A percentile compares a stretch with the other conserved stretches of the same genome.
These are phyloP conservation scores for Rhizomys pruinosus DNA, from an alignment of 2,113 vertebrate species.

Conservation along the genomic window DNA sequence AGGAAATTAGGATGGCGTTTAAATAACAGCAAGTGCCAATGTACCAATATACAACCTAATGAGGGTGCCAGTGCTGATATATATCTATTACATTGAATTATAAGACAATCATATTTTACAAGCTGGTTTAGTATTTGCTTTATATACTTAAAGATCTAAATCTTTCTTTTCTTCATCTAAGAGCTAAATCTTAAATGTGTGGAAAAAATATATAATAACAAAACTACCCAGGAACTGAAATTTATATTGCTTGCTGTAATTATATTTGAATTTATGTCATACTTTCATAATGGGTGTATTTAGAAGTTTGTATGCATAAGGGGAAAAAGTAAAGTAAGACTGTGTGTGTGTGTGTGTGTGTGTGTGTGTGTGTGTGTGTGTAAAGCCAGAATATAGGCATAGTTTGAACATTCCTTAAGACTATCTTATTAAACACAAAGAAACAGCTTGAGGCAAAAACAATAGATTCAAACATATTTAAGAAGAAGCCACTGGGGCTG, in stretches of 20 bases:
- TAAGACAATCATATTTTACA: constrained; percentile 19
- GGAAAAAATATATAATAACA: constrained; percentile 9
- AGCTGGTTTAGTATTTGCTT: constrained; percentile 37
- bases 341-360: no score
- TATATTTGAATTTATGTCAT: background rate
- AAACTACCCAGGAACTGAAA: background rate
- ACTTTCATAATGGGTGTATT: background rate
- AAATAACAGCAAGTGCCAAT: constrained; percentile 70
- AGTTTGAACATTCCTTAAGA: background rate
- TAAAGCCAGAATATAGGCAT: background rate
- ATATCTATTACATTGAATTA: constrained; percentile 36
- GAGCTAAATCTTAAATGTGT: background rate
- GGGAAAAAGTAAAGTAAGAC: background rate
- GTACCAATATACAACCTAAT: constrained; percentile 52
- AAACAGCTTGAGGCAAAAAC: background rate
- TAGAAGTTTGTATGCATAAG: background rate
- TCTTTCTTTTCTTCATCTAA: constrained; percentile 39
- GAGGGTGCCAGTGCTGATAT: constrained; percentile 37
- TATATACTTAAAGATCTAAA: constrained; percentile 20
- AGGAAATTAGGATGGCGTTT: constrained; percentile 70
- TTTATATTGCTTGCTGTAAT: background rate
- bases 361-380: no score
- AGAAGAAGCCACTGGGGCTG: no score
- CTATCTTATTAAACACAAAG: background rate
- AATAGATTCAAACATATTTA: constrained; percentile 69